phyloP scores from a whole-genome alignment of 2,888 invertebrate species.

The Anorthoa munda region DNA sequence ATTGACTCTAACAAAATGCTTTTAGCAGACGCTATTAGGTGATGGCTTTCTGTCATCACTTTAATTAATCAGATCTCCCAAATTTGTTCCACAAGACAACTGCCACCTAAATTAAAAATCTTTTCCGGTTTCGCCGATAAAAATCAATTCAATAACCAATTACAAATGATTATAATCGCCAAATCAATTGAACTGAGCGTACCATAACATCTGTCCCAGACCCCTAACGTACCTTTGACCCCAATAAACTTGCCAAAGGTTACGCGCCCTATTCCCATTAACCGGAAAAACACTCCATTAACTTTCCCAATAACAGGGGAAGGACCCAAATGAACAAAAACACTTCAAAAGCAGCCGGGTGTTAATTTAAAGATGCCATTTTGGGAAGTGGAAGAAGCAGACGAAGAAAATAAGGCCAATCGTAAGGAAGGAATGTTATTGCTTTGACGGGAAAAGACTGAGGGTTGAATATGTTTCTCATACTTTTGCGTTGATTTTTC shows the following conservation, averaged over 20 bases:
- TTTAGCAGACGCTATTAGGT: too few relatives aligned
- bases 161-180: slow-evolving; percentile 11
- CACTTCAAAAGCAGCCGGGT: slow-evolving; percentile 28
- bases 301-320: slow-evolving; percentile 47
- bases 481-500: background rate
- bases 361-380: slow-evolving; percentile 44
- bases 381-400: slow-evolving; percentile 19
- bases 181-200: slow-evolving; percentile 38
- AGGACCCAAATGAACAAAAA: slow-evolving; percentile 41
- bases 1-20: background rate
- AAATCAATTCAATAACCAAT: slow-evolving; percentile 21
- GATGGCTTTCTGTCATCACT: background rate
- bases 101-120: background rate
- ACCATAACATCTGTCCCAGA: slow-evolving; percentile 40
- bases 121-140: background rate
- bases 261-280: slow-evolving; percentile 32
- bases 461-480: background rate
- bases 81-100: background rate
- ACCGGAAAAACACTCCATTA: slow-evolving; percentile 63
- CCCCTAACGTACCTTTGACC: slow-evolving; percentile 18
- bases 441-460: background rate
- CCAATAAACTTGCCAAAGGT: slow-evolving; percentile 39
- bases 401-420: slow-evolving; percentile 25
- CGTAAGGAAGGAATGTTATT: background rate
- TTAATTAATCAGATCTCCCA: background rate